These are phyloP conservation scores for Semnopithecus entellus DNA, from an alignment of 2,113 vertebrate species.

Conservation along the genomic window DNA sequence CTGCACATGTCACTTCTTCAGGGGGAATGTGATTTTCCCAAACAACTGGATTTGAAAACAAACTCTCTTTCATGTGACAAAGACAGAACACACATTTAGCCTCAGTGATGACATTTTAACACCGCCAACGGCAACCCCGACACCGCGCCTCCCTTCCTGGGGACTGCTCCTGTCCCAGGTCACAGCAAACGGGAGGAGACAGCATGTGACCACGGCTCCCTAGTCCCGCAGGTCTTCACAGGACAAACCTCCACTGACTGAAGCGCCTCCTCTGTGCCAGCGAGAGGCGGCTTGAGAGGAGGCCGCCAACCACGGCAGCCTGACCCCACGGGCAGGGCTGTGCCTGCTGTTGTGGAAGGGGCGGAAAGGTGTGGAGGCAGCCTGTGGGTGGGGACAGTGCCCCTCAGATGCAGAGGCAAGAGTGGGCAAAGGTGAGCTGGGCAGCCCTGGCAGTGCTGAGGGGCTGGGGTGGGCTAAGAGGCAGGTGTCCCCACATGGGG, in stretches of 20 bases:
- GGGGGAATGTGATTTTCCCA: neutral
- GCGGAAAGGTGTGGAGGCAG: neutral
- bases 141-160: neutral
- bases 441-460: neutral
- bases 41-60: slow-evolving; percentile 38
- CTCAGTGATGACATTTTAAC: neutral
- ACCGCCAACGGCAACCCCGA: neutral
- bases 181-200: neutral
- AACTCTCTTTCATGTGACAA: slow-evolving; percentile 16
- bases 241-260: neutral
- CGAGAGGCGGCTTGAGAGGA: neutral
- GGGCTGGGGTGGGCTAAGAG: neutral
- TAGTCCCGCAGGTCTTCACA: neutral
- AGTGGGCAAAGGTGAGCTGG: neutral
- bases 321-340: neutral
- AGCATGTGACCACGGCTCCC: neutral
- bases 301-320: neutral
- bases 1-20: neutral
- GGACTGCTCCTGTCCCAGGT: too few species aligned
- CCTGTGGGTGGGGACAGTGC: rapidly evolving
- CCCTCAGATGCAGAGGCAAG: neutral
- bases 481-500: neutral
- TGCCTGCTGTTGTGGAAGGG: neutral
- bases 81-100: neutral
- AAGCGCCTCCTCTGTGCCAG: neutral